A percentile compares a stretch with the other conserved stretches of the same genome.
These are phyloP conservation scores for Cremastobaeus sp. DNA, from an alignment of 2,888 invertebrate genomes.

Conservation along the genomic window DNA sequence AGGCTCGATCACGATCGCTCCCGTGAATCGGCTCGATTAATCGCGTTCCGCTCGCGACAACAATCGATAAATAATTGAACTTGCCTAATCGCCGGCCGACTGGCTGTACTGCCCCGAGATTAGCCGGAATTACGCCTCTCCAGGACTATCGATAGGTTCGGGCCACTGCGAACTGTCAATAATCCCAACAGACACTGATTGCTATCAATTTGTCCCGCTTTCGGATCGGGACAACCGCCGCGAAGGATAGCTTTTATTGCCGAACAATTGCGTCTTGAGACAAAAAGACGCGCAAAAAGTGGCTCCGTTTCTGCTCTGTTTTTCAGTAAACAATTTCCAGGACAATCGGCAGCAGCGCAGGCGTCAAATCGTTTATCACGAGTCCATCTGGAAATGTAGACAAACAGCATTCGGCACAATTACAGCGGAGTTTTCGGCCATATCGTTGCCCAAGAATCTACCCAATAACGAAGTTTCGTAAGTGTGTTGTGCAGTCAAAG, in stretches of 20 bases:
- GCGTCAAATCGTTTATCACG: conserved; percentile 62
- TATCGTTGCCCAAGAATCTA: conserved; percentile 47
- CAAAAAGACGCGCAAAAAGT: too few relatives aligned
- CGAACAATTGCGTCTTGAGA: too few relatives aligned
- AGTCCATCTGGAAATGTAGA: conserved; percentile 46
- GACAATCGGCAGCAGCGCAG: conserved; percentile 1
- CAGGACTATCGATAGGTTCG: too few relatives aligned
- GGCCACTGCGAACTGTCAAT: too few relatives aligned
- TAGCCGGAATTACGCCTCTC: too few relatives aligned
- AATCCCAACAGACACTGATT: too few relatives aligned
- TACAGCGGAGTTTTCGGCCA: conserved; percentile 32
- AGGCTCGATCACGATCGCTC: conserved; percentile 62
- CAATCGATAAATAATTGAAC: conserved; percentile 71
- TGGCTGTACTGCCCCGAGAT: conserved; percentile 2
- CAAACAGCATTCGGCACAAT: conserved; percentile 51
- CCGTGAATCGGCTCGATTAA: conserved; percentile 69
- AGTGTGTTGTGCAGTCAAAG: conserved; percentile 49
- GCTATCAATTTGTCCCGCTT: too few relatives aligned
- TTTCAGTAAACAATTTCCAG: too few relatives aligned
- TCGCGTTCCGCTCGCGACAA: conserved; percentile 67
- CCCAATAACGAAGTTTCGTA: conserved; percentile 56
- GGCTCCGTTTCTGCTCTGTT: too few relatives aligned
- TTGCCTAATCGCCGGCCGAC: conserved; percentile 64
- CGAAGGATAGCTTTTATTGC: too few relatives aligned
- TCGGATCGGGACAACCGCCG: too few relatives aligned